Conservation (phyloP, 2,888 invertebrate species). For the Ectemnius cavifrons region DNA sequence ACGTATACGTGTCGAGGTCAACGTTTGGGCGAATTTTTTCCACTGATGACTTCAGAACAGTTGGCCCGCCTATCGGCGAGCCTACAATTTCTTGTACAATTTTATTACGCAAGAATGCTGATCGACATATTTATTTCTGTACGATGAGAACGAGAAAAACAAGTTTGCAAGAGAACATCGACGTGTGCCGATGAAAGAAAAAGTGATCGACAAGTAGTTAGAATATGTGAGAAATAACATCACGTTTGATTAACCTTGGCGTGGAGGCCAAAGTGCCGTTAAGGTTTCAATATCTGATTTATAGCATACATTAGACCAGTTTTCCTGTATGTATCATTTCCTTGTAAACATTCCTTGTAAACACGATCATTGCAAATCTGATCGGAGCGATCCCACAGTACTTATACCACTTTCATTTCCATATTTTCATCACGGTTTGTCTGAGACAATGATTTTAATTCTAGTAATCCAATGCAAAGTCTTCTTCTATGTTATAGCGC, state of each 20-base stretch:
- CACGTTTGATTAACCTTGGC: slow-evolving; percentile 5
- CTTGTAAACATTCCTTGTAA: neutral
- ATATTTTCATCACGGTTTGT: too few species aligned
- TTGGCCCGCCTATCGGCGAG: neutral
- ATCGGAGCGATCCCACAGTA: too few species aligned
- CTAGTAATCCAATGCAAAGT: too few species aligned
- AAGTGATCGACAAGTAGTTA: too few species aligned
- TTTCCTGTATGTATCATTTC: slow-evolving; percentile 1
- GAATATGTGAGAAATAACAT: neutral
- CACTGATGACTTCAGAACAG: slow-evolving; percentile 6
- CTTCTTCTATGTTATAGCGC: too few species aligned
- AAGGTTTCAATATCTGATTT: neutral
- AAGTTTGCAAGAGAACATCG: neutral
- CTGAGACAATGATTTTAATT: too few species aligned
- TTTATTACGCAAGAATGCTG: neutral
- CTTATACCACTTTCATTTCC: too few species aligned
- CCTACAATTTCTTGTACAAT: neutral
- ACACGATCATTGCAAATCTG: too few species aligned
- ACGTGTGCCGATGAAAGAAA: too few species aligned
- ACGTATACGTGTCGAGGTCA: slow-evolving; percentile 39
- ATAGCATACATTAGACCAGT: neutral
- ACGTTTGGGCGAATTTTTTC: slow-evolving; percentile 4
- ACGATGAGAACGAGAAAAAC: too few species aligned
- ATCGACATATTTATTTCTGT: too few species aligned
- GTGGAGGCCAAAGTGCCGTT: neutral